These are phyloP conservation scores for Petrocephalus microphthalmus DNA, from an alignment of 2,113 vertebrate species.

Conservation along the genomic window DNA sequence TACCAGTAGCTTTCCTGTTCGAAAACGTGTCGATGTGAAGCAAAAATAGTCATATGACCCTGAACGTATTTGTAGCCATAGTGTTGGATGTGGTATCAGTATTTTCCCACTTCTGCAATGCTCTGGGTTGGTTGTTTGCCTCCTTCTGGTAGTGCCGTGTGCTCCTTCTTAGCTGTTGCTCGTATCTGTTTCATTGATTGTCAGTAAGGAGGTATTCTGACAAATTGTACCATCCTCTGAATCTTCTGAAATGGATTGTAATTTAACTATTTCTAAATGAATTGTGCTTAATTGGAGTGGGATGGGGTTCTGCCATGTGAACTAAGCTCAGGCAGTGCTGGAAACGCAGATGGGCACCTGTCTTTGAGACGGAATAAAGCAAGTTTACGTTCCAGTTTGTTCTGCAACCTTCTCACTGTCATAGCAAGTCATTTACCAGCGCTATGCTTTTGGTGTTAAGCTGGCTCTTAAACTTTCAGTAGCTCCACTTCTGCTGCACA, in stretches of 20 bases:
- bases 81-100: slow-evolving; percentile 19
- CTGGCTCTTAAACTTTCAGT: neutral
- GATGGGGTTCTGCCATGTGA: neutral
- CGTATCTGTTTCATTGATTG: slow-evolving; percentile 53
- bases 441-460: neutral
- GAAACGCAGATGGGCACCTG: neutral
- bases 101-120: slow-evolving; percentile 8
- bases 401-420: neutral
- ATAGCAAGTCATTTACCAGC: slow-evolving; percentile 26
- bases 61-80: slow-evolving; percentile 35
- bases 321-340: neutral
- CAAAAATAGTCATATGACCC: slow-evolving; percentile 32
- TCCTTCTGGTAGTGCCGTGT: slow-evolving; percentile 51
- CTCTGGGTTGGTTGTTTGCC: slow-evolving; percentile 57
- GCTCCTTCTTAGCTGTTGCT: slow-evolving; percentile 71
- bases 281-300: neutral
- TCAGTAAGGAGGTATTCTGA: slow-evolving; percentile 43
- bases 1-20: slow-evolving; percentile 58
- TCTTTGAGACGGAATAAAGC: slow-evolving; percentile 4
- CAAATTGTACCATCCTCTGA: slow-evolving; percentile 3
- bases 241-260: slow-evolving; percentile 44
- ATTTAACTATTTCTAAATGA: slow-evolving; percentile 58
- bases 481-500: neutral
- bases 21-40: slow-evolving; percentile 42
- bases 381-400: neutral